Evolutionary conservation across 2,888 invertebrate species (phyloP).

Genomic region (Agelastica alni): DNA sequence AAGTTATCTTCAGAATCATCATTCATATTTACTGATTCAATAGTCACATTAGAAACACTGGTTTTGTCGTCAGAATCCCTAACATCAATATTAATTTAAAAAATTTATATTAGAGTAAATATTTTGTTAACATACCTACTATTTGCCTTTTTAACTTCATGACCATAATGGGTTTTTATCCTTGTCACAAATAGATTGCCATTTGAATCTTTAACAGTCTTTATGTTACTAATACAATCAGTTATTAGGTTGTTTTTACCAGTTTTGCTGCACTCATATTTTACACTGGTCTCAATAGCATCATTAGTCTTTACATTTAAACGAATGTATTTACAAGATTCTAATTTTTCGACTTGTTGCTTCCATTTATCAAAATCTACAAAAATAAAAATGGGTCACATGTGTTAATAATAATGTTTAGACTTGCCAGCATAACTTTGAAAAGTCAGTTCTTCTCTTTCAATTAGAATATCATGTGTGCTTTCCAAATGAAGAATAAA

Average conservation of each 20-base stretch:
- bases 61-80: too few relatives aligned
- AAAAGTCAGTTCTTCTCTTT: conserved; percentile 12
- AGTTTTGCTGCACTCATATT: conserved; percentile 5
- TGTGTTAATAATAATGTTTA: background rate
- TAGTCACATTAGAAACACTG: background rate
- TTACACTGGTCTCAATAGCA: background rate
- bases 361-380: conserved; percentile 13
- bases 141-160: background rate
- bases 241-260: background rate
- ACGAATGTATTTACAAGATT: conserved; percentile 5
- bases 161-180: conserved; percentile 16
- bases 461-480: background rate
- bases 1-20: background rate
- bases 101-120: too few relatives aligned
- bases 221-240: conserved; percentile 8
- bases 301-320: background rate
- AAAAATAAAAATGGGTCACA: conserved; percentile 2
- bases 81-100: too few relatives aligned
- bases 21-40: background rate
- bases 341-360: conserved; percentile 1
- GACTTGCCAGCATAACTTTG: conserved; percentile 6
- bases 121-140: background rate
- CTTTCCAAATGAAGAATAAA: conserved; percentile 11
- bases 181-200: background rate
- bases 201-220: background rate